A percentile compares a stretch with the other conserved stretches of the same genome.
Evolutionary conservation across 2,113 vertebrate species (phyloP).

Genomic region (Circaetus gallicus): DNA sequence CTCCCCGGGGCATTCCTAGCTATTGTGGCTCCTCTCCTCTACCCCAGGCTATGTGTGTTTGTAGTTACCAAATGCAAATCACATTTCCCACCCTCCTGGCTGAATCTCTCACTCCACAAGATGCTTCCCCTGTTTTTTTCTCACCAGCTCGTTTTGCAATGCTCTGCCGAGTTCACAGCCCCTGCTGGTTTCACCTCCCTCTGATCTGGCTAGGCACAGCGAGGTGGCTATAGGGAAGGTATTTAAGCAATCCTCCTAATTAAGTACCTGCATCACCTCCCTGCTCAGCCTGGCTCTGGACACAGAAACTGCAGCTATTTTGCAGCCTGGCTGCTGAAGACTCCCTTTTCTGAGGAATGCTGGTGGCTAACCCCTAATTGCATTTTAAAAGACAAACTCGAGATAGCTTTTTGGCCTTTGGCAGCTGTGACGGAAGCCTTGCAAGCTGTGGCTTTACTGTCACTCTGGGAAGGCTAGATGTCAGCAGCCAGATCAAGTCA

Average conservation of each 20-base stretch:
- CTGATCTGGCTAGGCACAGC: not conserved
- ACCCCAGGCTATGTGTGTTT: conserved; percentile 35
- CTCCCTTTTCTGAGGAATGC: not conserved
- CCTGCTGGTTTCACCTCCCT: not conserved
- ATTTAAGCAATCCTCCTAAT: not conserved
- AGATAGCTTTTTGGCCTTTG: not conserved
- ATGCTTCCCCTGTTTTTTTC: not conserved
- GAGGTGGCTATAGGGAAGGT: not conserved
- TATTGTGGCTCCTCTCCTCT: conserved; percentile 38
- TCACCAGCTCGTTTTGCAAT: not conserved
- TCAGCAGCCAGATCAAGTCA: not conserved
- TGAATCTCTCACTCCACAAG: not conserved
- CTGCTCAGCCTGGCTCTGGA: not conserved
- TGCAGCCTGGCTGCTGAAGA: not conserved
- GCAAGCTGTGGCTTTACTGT: not conserved
- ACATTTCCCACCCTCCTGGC: conserved; percentile 48
- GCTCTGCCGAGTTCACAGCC: not conserved
- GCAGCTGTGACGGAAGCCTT: not conserved
- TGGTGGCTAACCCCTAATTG: not conserved
- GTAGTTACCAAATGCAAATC: conserved; percentile 56
- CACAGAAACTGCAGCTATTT: not conserved
- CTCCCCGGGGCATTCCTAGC: conserved; percentile 26
- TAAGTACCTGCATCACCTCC: not conserved
- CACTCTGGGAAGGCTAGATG: not conserved
- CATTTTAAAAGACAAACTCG: not conserved